Percentiles rank a stretch among this genome's conserved stretches.
Evolutionary conservation across 2,113 vertebrate genomes (phyloP).

Genomic region (Salvator merianae): DNA sequence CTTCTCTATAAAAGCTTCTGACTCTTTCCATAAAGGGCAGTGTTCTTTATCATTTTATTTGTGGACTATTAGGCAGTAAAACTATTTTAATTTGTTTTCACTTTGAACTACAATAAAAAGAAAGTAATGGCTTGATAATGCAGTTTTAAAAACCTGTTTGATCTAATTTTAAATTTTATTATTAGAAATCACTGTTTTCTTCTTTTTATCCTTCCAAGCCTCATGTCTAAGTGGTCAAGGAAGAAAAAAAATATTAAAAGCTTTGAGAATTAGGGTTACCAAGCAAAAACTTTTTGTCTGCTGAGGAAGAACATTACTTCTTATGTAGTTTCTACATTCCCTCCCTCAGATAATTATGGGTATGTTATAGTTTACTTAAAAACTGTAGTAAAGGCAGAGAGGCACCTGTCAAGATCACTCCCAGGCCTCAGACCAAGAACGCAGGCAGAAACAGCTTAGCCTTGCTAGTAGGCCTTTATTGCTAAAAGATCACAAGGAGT

Average conservation of each 20-base stretch:
- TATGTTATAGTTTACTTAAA: too few species aligned
- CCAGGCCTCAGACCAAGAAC: too few species aligned
- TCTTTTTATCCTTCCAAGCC: neutral
- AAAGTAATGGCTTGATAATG: neutral
- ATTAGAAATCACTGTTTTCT: neutral
- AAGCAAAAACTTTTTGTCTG: neutral
- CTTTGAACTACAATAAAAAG: slow-evolving; percentile 23
- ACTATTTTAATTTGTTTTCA: neutral
- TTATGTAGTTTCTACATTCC: neutral
- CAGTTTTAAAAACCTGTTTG: slow-evolving; percentile 18
- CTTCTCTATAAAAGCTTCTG: neutral
- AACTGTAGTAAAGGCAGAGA: too few species aligned
- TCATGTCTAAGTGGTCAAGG: neutral
- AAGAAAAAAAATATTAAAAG: neutral
- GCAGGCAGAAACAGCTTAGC: too few species aligned
- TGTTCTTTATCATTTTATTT: slow-evolving; percentile 34
- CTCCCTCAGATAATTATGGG: too few species aligned
- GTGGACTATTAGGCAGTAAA: slow-evolving; percentile 3
- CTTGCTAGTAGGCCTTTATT: too few species aligned
- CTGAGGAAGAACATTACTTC: neutral
- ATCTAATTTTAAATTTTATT: slow-evolving; percentile 13
- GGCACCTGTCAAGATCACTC: too few species aligned
- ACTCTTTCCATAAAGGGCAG: fast-evolving
- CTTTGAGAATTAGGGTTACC: neutral
- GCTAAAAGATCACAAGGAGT: too few species aligned